Evolutionary conservation across 2,888 invertebrate genomes (phyloP), one percentile per base, ranked within the genome.

Genomic region (Leucania comma): DNA sequence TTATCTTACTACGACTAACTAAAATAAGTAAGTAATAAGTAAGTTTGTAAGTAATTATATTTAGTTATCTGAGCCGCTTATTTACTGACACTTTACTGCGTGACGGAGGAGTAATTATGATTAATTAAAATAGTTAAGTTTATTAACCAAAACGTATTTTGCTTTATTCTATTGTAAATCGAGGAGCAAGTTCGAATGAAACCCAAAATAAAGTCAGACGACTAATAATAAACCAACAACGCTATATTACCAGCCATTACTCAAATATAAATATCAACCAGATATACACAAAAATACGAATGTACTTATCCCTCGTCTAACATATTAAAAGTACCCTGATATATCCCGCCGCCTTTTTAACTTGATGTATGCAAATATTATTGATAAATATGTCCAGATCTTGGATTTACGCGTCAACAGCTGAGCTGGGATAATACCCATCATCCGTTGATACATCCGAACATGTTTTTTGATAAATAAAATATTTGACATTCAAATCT

Each of bases 331-430:
- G 38, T 12, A 12, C 26, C 29, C 22, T 32, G 22, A 51, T 46
- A 59, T 35, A 76, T 42, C 38, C 24, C 42, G 9, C 24, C 29
- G 71, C 74, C 70, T 56, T 77, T 70, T 70, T 35, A 57, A 63
- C 64, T 62, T 65, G 48, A 73, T 60, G 38, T 68, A 65, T 69
- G 61, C 22, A 74, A 69, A 74, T 70, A 79, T 65, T 65, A 69
- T 64, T 68, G 73, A 65, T 72, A 72, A 69, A 78, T 72, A 54
- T 53, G 56, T 29, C 32, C 38, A 51, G 46, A 24, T 51, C 35
- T 42, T n/a, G 53, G 73, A 67, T 72, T 62, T 78, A 17, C 53
- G 26, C 51, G 29, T 78, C 78, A 73, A 78, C 62, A 50, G 61
- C 46, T 78, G 38, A 76, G 78, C 73, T n/a, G 22, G 53, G 78